Evolutionary conservation across 2,888 invertebrate species (phyloP).

Genomic region (Didymodactylos carnosus): DNA sequence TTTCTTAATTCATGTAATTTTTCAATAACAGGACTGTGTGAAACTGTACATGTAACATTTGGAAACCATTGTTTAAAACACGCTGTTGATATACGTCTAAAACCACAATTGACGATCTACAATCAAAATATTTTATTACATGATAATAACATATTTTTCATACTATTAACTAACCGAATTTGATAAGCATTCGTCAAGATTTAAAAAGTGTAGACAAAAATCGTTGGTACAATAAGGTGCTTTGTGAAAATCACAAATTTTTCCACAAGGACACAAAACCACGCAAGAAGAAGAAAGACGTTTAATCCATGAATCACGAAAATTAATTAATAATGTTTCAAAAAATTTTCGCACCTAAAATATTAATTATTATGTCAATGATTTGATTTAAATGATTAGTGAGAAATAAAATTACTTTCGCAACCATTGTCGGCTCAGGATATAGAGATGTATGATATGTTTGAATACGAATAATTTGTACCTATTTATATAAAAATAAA

Average conservation of each 20-base stretch:
- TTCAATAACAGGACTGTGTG: slow-evolving; percentile 9
- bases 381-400: neutral
- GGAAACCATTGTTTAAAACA: slow-evolving; percentile 32
- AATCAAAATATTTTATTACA: slow-evolving; percentile 11
- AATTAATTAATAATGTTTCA: slow-evolving; percentile 29
- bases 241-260: slow-evolving; percentile 27
- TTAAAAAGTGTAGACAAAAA: slow-evolving; percentile 32
- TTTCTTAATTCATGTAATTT: slow-evolving; percentile 4
- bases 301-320: slow-evolving; percentile 33
- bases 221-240: slow-evolving; percentile 23
- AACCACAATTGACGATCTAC: slow-evolving; percentile 35
- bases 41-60: slow-evolving; percentile 22
- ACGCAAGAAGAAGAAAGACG: slow-evolving; percentile 29
- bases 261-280: slow-evolving; percentile 32
- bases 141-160: neutral
- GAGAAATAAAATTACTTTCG: slow-evolving; percentile 22
- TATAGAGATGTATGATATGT: slow-evolving; percentile 8
- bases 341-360: slow-evolving; percentile 32
- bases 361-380: neutral
- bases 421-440: slow-evolving; percentile 23
- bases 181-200: slow-evolving; percentile 35
- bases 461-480: neutral
- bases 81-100: slow-evolving; percentile 32
- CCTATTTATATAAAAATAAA: no score
- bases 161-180: slow-evolving; percentile 27